Evolutionary conservation across 30 jellyfish, hydroid and myxozoan genomes (phyloP), one percentile per base, ranked within the genome.

Genomic region (Catostylus mosaicus): DNA sequence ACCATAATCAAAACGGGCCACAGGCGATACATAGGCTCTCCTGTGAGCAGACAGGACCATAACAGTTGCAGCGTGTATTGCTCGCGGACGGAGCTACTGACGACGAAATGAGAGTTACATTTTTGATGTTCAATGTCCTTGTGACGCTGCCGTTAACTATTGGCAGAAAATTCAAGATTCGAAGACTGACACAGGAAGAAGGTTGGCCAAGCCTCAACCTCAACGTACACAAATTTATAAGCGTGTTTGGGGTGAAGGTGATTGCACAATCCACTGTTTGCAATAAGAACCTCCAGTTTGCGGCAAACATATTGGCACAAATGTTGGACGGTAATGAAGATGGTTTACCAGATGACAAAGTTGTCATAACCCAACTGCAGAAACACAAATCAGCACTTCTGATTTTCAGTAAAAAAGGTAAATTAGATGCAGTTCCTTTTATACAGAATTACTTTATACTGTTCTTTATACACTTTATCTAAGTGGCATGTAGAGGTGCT

Each of bases 261-360:
- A 76, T 64, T 0, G 65, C 70, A 16, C 80, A 37, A 6, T 23
- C 40, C 8, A 5, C 73, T 1, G 78, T 43, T 7, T 77, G 88
- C 32, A 45, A 72, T 32, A 72, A 46, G 52, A 72, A 45, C 83
- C 67, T 72, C 23, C 83, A 72, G 34, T 45, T 20, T 22, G 56
- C 83, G 1, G 83, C 83, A 8, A 72, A 72, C 32, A 7, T 72
- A 19, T 24, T 72, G 83, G 83, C 83, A 38, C 83, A 72, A 18
- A 2, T 46, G 67, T 22, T 72, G 52, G 83, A 72, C 35, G 38
- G 83, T 29, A 61, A 72, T 22, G 67, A 50, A 22, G 83, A 72
- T 26, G 83, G 83, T 19, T 9, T 61, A 45, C 83, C 83, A 33
- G 83, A 72, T 35, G 83, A 72, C 26, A 72, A n/a, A 20, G 24